phyloP scores from a whole-genome alignment of 2,888 invertebrate species.

The Tinea trinotella region DNA sequence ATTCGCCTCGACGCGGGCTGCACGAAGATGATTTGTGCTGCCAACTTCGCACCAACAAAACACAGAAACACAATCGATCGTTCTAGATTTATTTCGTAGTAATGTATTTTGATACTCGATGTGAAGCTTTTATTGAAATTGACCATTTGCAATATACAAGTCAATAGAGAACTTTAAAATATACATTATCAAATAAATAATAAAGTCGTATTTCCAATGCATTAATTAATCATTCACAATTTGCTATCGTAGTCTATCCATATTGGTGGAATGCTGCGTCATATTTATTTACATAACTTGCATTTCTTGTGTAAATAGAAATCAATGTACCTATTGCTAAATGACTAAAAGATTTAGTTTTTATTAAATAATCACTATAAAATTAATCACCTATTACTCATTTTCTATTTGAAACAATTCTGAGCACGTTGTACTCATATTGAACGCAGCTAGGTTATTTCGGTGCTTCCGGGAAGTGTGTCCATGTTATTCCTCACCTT shows the following conservation, averaged over 20 bases:
- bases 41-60: conserved; percentile 19
- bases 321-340: too few species aligned
- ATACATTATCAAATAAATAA: conserved; percentile 19
- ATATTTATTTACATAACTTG: too few species aligned
- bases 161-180: conserved; percentile 14
- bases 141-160: conserved; percentile 17
- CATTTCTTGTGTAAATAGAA: too few species aligned
- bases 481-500: conserved; percentile 47
- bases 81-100: conserved; percentile 23
- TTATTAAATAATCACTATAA: too few species aligned
- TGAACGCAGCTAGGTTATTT: conserved; percentile 21
- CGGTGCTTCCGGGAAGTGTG: conserved; percentile 60
- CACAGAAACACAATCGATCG: conserved; percentile 33
- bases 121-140: conserved; percentile 19
- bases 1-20: conserved; percentile 30
- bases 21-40: conserved; percentile 35
- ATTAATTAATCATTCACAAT: too few species aligned
- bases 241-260: too few species aligned
- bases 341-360: too few species aligned
- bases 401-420: conserved; percentile 25
- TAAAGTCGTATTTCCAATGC: too few species aligned
- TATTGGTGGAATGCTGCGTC: too few species aligned
- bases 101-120: conserved; percentile 11
- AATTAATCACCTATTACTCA: too few species aligned
- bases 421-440: conserved; percentile 25